Evolutionary conservation across 2,797 vertebrate genomes (phyloP).

Genomic region (Valencia hispanica): DNA sequence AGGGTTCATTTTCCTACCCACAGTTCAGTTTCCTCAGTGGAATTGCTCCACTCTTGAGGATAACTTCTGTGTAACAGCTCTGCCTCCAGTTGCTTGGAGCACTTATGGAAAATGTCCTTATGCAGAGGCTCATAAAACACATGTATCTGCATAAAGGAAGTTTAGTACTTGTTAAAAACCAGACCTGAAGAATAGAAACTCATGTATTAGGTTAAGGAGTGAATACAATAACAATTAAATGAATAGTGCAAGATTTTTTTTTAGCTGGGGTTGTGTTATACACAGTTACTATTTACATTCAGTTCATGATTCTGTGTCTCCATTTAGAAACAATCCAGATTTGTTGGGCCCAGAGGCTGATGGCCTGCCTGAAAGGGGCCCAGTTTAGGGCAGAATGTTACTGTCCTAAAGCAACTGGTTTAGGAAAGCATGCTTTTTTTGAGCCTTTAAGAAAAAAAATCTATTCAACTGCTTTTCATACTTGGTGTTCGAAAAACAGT

Average conservation of each 20-base stretch:
- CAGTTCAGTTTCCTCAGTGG: conserved; percentile 17
- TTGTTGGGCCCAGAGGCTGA: too few species aligned
- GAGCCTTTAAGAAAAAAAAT: background rate
- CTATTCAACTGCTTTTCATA: background rate
- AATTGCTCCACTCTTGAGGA: conserved; percentile 19
- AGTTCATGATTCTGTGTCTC: background rate
- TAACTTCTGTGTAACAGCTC: conserved; percentile 24
- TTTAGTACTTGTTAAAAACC: background rate
- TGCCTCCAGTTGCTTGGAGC: conserved; percentile 8
- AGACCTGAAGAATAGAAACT: background rate
- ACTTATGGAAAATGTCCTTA: conserved; percentile 26
- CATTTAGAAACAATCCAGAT: too few species aligned
- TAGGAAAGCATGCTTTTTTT: too few species aligned
- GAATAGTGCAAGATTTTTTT: background rate
- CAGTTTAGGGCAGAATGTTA: background rate
- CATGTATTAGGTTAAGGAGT: background rate
- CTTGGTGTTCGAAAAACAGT: conserved; percentile 38
- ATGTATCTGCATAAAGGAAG: background rate
- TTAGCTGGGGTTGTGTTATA: background rate
- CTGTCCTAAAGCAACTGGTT: background rate
- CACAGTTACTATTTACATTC: background rate
- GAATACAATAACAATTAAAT: background rate
- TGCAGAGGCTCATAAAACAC: conserved; percentile 20
- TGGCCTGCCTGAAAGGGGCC: background rate
- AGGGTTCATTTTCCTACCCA: conserved; percentile 16